phyloP scores from a whole-genome alignment of 1,140 invertebrate genomes.

The Diprion similis region DNA sequence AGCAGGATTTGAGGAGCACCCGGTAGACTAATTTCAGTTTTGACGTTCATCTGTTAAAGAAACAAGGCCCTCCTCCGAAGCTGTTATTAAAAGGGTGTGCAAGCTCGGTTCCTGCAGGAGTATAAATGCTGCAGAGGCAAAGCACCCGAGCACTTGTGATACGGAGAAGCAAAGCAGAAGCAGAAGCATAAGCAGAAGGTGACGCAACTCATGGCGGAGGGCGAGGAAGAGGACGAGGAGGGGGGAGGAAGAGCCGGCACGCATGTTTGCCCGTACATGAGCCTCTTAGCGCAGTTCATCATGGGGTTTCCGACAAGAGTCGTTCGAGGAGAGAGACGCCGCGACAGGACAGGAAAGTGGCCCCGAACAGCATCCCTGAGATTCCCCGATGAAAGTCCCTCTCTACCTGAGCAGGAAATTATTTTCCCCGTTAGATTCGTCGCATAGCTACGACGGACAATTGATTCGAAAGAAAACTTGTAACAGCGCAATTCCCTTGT shows the following conservation, averaged over 20 bases:
- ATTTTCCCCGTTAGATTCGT: neutral
- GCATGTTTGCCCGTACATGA: neutral
- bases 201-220: conserved; percentile 11
- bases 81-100: conserved; percentile 45
- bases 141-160: neutral
- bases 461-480: neutral
- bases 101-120: neutral
- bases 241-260: conserved; percentile 2
- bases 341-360: neutral
- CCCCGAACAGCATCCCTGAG: neutral
- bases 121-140: neutral
- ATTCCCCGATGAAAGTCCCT: neutral
- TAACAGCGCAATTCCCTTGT: too few relatives aligned
- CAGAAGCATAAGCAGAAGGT: conserved; percentile 14
- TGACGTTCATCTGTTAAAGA: conserved; percentile 46
- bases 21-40: conserved; percentile 23
- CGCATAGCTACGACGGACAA: neutral
- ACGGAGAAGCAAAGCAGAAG: neutral
- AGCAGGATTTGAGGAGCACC: neutral
- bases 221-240: conserved; percentile 4
- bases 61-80: conserved; percentile 43
- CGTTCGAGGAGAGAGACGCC: conserved; percentile 20
- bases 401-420: neutral
- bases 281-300: conserved; percentile 6
- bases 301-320: neutral